These are phyloP conservation scores for Melanotaenia trifasciata DNA, from an alignment of 2,797 vertebrate genomes.

Conservation along the genomic window DNA sequence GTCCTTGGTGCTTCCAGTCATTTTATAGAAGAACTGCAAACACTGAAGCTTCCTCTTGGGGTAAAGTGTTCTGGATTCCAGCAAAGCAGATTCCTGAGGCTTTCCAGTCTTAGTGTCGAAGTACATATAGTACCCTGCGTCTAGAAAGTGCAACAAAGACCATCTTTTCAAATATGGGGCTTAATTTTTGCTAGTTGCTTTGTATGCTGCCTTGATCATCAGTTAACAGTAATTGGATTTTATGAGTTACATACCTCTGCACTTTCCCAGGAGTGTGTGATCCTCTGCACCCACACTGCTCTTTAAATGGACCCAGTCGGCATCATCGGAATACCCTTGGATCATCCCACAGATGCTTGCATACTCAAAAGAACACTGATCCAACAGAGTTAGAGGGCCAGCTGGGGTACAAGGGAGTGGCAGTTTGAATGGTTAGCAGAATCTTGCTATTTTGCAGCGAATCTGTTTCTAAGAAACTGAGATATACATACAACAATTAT, in stretches of 20 bases:
- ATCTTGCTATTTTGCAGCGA: neutral
- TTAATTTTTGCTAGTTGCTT: too few species aligned
- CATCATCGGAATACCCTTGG: slow-evolving; percentile 84
- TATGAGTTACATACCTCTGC: slow-evolving; percentile 81
- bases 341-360: slow-evolving; percentile 94
- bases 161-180: too few species aligned
- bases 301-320: slow-evolving; percentile 81
- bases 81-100: slow-evolving; percentile 80
- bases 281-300: slow-evolving; percentile 74
- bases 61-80: slow-evolving; percentile 91
- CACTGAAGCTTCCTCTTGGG: slow-evolving; percentile 90
- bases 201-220: too few species aligned
- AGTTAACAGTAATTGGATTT: too few species aligned
- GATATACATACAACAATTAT: slow-evolving; percentile 89
- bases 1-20: slow-evolving; percentile 85
- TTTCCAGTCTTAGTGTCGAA: slow-evolving; percentile 80
- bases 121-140: slow-evolving; percentile 89
- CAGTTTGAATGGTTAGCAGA: neutral
- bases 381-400: slow-evolving; percentile 87
- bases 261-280: slow-evolving; percentile 87
- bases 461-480: neutral
- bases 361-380: slow-evolving; percentile 90
- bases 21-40: slow-evolving; percentile 94
- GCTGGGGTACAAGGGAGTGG: slow-evolving; percentile 72
- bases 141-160: slow-evolving; percentile 65